A percentile compares a stretch with the other conserved stretches of the same genome.
Evolutionary conservation across 2,797 vertebrate species (phyloP).

Genomic region (Enteromius argenteus): DNA sequence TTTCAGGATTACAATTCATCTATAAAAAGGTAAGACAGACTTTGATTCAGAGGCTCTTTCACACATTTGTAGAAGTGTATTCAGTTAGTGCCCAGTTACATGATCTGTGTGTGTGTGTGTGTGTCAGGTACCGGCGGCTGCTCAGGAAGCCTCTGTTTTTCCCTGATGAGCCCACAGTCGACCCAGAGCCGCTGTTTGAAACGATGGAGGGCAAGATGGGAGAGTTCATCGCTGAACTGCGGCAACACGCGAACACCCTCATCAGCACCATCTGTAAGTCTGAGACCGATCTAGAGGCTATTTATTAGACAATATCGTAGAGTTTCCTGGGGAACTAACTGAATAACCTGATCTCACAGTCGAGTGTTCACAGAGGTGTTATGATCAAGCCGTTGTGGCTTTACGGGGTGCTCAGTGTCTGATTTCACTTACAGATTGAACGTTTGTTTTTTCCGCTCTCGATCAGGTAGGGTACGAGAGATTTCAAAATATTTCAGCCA

Average conservation of each 20-base stretch:
- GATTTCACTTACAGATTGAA: too few relatives aligned
- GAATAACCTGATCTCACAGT: not conserved
- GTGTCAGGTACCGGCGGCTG: slow-evolving; percentile 68
- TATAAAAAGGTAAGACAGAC: slow-evolving; percentile 73
- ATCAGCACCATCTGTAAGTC: slow-evolving; percentile 69
- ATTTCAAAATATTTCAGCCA: too few relatives aligned
- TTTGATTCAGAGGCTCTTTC: not conserved
- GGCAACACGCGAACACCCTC: slow-evolving; percentile 56
- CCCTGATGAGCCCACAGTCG: slow-evolving; percentile 69
- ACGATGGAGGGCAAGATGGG: slow-evolving; percentile 74
- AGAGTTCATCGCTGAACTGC: slow-evolving; percentile 70
- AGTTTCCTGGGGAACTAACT: not conserved
- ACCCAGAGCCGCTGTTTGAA: slow-evolving; percentile 67
- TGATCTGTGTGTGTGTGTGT: slow-evolving; percentile 17
- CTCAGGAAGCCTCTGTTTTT: slow-evolving; percentile 74
- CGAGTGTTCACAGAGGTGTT: too few relatives aligned
- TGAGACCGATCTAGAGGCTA: not conserved
- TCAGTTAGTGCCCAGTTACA: not conserved
- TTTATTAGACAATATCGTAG: not conserved
- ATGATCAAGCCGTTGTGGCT: too few relatives aligned
- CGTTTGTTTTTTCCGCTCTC: too few relatives aligned
- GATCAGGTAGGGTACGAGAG: too few relatives aligned
- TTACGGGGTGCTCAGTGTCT: too few relatives aligned
- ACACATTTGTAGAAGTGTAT: not conserved
- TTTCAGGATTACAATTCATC: slow-evolving; percentile 74